These are phyloP conservation scores for Drosophila colorata DNA, from an alignment of 2,888 invertebrate species.

Conservation along the genomic window DNA sequence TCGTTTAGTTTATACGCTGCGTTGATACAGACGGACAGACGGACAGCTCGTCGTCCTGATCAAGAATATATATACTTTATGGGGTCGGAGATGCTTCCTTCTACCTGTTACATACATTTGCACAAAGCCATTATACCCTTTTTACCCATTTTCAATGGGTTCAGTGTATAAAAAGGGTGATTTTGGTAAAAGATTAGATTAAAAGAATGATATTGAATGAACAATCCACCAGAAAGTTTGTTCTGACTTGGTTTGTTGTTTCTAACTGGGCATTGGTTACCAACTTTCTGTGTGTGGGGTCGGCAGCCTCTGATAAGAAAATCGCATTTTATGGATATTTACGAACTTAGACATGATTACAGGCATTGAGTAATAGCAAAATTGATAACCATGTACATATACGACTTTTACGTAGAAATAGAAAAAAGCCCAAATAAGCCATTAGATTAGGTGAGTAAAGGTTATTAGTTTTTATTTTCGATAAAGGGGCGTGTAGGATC, in stretches of 20 bases:
- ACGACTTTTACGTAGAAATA: not conserved
- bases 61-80: too few species aligned
- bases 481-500: not conserved
- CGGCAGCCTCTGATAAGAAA: not conserved
- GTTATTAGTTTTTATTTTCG: not conserved
- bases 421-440: not conserved
- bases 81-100: too few species aligned
- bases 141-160: too few species aligned
- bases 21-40: too few species aligned
- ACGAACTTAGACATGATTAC: slow-evolving; percentile 7
- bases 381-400: slow-evolving; percentile 7
- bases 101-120: too few species aligned
- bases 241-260: not conserved
- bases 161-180: slow-evolving; percentile 2
- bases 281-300: not conserved
- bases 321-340: slow-evolving; percentile 14
- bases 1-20: too few species aligned
- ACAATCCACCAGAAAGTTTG: not conserved
- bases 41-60: too few species aligned
- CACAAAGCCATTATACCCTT: too few species aligned
- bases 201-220: not conserved
- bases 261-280: slow-evolving; percentile 1
- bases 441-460: not conserved
- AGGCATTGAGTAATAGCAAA: slow-evolving; percentile 1
- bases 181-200: slow-evolving; percentile 30